Evolutionary conservation across 2,888 invertebrate species (phyloP).

Genomic region (Tipula unca): DNA sequence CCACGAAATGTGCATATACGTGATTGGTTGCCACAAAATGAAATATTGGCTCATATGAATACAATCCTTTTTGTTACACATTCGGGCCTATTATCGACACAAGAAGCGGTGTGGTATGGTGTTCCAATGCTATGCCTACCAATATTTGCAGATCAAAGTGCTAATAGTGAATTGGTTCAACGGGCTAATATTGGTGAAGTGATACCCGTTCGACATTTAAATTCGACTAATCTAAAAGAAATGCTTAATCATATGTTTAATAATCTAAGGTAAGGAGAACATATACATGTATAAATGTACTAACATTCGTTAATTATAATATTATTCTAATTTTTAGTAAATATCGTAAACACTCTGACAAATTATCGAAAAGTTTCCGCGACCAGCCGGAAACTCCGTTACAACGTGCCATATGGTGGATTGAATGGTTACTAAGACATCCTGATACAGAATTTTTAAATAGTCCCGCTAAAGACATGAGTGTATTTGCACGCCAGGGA

Average conservation of each 20-base stretch:
- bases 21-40: slow-evolving; percentile 44
- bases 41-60: slow-evolving; percentile 32
- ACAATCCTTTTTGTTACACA: slow-evolving; percentile 34
- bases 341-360: slow-evolving; percentile 16
- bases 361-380: background rate
- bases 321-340: too few species aligned
- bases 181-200: background rate
- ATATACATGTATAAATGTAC: background rate
- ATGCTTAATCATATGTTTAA: background rate
- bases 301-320: background rate
- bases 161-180: slow-evolving; percentile 22
- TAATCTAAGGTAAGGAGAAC: background rate
- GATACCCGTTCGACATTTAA: background rate
- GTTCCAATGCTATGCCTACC: slow-evolving; percentile 35
- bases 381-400: slow-evolving; percentile 23
- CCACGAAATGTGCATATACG: slow-evolving; percentile 41
- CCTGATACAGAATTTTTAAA: slow-evolving; percentile 4
- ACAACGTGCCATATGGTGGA: slow-evolving; percentile 23
- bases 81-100: slow-evolving; percentile 33
- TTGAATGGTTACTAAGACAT: slow-evolving; percentile 21
- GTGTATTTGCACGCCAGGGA: background rate
- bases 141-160: slow-evolving; percentile 32
- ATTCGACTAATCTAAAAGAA: background rate
- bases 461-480: background rate
- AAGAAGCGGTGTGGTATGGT: slow-evolving; percentile 34